Conservation (phyloP, 2,113 vertebrate species). For the Centrocercus urophasianus region DNA sequence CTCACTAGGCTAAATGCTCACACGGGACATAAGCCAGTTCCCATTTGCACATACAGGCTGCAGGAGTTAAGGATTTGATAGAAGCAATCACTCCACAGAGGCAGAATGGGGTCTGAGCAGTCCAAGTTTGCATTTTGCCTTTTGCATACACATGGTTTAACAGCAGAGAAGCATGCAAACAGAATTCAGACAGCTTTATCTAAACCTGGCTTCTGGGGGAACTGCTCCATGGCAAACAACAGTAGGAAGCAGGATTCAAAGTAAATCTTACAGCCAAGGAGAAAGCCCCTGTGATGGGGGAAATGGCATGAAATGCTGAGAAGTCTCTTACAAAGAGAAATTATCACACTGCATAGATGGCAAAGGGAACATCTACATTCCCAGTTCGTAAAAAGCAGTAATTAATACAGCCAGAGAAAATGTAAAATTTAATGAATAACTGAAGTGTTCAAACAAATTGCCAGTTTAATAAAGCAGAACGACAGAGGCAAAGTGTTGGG, state of each 20-base stretch:
- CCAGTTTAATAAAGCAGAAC: slow-evolving; percentile 31
- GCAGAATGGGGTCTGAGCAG: background rate
- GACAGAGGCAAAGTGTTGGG: slow-evolving; percentile 15
- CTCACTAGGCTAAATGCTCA: background rate
- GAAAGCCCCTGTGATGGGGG: background rate
- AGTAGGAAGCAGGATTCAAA: background rate
- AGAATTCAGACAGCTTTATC: background rate
- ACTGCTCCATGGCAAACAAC: background rate
- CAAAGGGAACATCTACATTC: slow-evolving; percentile 49
- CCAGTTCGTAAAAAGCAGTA: slow-evolving; percentile 10
- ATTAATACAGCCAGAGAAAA: slow-evolving; percentile 54
- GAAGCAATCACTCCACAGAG: background rate
- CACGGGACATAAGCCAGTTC: background rate
- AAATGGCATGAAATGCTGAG: background rate
- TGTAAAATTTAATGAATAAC: slow-evolving; percentile 52
- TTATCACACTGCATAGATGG: background rate
- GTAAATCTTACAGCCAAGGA: background rate
- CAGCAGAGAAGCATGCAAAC: background rate
- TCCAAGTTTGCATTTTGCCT: background rate
- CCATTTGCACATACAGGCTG: rapidly evolving
- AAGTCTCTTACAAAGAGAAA: slow-evolving; percentile 9
- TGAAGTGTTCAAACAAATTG: slow-evolving; percentile 47
- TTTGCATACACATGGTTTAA: background rate
- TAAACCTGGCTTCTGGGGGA: background rate
- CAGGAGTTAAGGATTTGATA: background rate